Evolutionary conservation across 2,797 vertebrate species (phyloP).

Genomic region (Gobionotothen gibberifrons): DNA sequence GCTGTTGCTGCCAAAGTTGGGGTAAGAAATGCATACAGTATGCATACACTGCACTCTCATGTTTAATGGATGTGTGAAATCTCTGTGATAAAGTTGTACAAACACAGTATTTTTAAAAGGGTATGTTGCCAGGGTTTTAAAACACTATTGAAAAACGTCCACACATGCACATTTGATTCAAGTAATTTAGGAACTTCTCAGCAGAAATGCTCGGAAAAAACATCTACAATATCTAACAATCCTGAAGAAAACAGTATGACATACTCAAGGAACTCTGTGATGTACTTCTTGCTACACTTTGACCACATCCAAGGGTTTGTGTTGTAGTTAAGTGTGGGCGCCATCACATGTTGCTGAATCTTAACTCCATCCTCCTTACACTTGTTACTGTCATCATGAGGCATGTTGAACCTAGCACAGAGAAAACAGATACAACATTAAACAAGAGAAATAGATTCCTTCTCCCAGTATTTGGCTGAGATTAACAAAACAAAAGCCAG

Average conservation of each 20-base stretch:
- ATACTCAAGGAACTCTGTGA: constrained; percentile 99
- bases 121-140: neutral
- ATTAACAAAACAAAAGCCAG: neutral
- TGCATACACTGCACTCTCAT: no score
- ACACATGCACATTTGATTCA: neutral
- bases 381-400: constrained; percentile 97
- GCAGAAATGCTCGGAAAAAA: constrained; percentile 5
- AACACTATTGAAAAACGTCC: neutral
- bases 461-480: neutral
- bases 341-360: constrained; percentile 97
- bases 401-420: constrained; percentile 95
- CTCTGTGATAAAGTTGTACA: neutral
- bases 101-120: neutral
- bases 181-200: constrained; percentile 3
- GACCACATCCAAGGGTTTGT: constrained; percentile 99
- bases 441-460: neutral
- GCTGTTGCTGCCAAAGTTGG: neutral
- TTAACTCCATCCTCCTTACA: constrained; percentile 97
- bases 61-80: constrained; percentile 7
- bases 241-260: constrained; percentile 62
- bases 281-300: constrained; percentile 98
- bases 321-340: constrained; percentile 95
- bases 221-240: constrained; percentile 28
- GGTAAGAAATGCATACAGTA: neutral
- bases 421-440: neutral